Base-by-base conservation (phyloP, 2,113 vertebrate species). In the Tamias sibiricus region DNA sequence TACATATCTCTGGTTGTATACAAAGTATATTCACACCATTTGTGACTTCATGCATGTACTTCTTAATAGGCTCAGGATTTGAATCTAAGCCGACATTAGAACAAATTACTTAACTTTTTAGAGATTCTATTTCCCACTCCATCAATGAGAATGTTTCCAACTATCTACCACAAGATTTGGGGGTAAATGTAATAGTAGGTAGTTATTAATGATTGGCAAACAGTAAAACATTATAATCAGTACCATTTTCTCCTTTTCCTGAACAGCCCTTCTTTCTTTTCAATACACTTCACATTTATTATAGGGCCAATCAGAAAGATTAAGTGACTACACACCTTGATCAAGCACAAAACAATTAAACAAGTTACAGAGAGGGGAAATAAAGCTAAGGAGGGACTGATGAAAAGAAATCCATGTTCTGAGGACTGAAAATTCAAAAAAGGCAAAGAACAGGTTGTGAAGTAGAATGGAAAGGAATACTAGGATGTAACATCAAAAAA, bases 21-120 rank as follows among this genome's bases (percentile, higher is more conserved):
- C n/a, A n/a, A n/a, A n/a, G n/a, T n/a, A n/a, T n/a, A n/a, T n/a
- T n/a, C n/a, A n/a, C n/a, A n/a, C n/a, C n/a, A n/a, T n/a, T n/a
- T n/a, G n/a, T n/a, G n/a, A n/a, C n/a, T n/a, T n/a, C n/a, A n/a
- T n/a, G 30, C 32, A 84, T 4, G 37, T 37, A 89, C 37, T 92
- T 96, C 19, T 42, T 8, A 91, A 54, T 87, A 66, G 82, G 19
- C 17, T 68, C 20, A 32, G 20, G 26, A 1, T 81, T 75, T 88
- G 57, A 95, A 92, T 94, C 54, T 85, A 95, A 86, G 24, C 28
- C 79, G 59, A 90, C 24, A 9, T 42, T n/a, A 10, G 11, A 85
- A 82, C 47, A 97, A 96, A 96, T 49, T 54, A 95, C 75, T 77
- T 42, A 91, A 84, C 32, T 89, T 94, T 93, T 91, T 32, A 64